Base-by-base conservation (phyloP, 2,797 vertebrate species). In the Sylvia borin region DNA sequence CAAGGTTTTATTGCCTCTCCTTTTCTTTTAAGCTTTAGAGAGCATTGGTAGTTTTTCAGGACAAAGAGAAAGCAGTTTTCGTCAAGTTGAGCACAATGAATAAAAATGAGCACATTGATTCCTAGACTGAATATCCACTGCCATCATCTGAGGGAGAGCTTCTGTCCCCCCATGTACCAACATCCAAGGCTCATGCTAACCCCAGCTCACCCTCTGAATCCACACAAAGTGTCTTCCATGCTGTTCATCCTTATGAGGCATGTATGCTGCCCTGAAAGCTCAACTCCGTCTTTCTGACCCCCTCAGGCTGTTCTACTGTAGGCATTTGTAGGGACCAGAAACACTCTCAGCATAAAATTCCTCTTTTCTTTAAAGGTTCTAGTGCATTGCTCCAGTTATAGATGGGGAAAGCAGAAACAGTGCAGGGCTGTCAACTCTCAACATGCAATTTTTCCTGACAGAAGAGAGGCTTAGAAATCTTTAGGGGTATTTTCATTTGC, bases 1-100 rank as follows among this genome's bases (percentile, higher is more conserved):
- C 78, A 93, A 79, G 74, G 50, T 75, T 85, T 91, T 67, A 92
- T 77, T 85, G 27, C 26, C n/a, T 88, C 36, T 61, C 32, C 24
- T 90, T 83, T 31, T 65, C 60, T 80, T 90, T 62, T 32, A 88
- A 95, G 31, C 27, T 92, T 77, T 80, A 57, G 13, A 80, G 22
- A 57, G 17, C 42, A 54, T 12, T 66, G 16, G 29, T 61, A 32
- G 10, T 16, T 92, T 89, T 87, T n/a, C 34, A 71, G 73, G 54
- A 43, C 25, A 67, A 89, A 83, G 11, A 55, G 5, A 51, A 88
- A 47, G 13, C 8, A 7, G 7, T 45, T 57, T 87, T 80, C 0
- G 0, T 38, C 48, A 62, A 60, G 21, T 16, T 72, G 66, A 31
- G 38, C 2, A 3, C 19, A 40, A 45, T 19, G 36, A 88, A 61